A percentile compares a stretch with the other conserved stretches of the same genome.
Evolutionary conservation across 2,888 invertebrate genomes (phyloP).

Genomic region (Plagiodera versicolora): DNA sequence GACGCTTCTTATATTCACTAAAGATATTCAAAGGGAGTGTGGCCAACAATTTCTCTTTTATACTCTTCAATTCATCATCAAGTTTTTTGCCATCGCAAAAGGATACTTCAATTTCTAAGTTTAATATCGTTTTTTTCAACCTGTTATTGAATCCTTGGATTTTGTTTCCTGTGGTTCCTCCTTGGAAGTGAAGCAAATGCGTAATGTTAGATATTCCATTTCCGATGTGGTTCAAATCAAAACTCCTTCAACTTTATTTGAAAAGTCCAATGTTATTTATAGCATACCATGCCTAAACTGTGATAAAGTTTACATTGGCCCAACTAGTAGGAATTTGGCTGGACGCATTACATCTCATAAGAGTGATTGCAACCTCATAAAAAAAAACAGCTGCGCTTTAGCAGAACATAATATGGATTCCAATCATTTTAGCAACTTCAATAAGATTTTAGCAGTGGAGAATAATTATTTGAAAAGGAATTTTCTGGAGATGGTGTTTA

Average conservation of each 20-base stretch:
- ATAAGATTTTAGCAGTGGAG: too few species aligned
- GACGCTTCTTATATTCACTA: neutral
- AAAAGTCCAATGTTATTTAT: too few species aligned
- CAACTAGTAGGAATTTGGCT: too few species aligned
- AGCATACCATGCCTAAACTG: too few species aligned
- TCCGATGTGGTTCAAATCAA: constrained; percentile 12
- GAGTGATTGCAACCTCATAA: too few species aligned
- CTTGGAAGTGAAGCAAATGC: neutral
- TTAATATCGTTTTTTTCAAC: constrained; percentile 13
- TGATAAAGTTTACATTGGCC: too few species aligned
- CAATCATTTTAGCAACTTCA: too few species aligned
- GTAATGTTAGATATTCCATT: constrained; percentile 3
- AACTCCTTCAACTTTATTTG: constrained; percentile 9
- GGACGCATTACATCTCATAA: too few species aligned
- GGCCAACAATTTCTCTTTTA: neutral
- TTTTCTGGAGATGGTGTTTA: too few species aligned
- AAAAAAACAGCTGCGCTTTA: too few species aligned
- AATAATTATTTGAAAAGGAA: too few species aligned
- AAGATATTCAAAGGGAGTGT: neutral
- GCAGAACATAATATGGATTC: too few species aligned
- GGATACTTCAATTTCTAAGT: constrained; percentile 15
- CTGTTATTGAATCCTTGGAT: constrained; percentile 5
- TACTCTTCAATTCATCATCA: neutral
- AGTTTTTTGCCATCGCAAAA: constrained; percentile 5
- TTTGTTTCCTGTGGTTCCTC: neutral